phyloP scores from a whole-genome alignment of 2,797 vertebrate species.

The Lepilemur septentrionalis region DNA sequence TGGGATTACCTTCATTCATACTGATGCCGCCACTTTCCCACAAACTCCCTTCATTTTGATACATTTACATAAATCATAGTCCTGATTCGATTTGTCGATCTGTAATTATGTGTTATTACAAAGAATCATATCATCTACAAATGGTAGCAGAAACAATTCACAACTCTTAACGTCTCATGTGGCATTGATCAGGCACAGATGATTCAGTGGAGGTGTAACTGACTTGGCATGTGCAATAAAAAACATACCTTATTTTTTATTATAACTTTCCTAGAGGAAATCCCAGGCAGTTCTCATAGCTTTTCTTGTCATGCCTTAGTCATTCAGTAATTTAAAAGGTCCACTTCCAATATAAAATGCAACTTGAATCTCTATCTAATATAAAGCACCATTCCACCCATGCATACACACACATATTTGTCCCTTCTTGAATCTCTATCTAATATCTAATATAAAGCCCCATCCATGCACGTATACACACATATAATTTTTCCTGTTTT shows the following conservation, averaged over 20 bases:
- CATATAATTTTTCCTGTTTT: not conserved
- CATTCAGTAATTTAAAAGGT: not conserved
- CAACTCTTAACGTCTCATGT: not conserved
- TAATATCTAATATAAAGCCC: not conserved
- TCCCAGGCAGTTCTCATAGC: not conserved
- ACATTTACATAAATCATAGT: not conserved
- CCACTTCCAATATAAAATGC: not conserved
- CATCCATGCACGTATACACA: accelerated
- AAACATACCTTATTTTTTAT: not conserved
- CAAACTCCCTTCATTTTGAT: not conserved
- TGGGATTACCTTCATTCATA: not conserved
- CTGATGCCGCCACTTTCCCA: not conserved
- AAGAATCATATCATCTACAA: not conserved
- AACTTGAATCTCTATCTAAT: not conserved
- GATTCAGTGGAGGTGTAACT: not conserved
- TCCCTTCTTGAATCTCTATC: not conserved
- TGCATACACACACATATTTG: no score
- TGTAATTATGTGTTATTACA: not conserved
- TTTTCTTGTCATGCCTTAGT: not conserved
- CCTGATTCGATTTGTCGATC: not conserved
- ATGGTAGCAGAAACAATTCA: not conserved
- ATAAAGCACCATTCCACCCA: accelerated
- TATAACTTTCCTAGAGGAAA: not conserved
- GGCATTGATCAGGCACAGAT: not conserved
- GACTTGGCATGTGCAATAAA: not conserved